These are phyloP conservation scores for Saguinus imperator DNA, from an alignment of 2,113 vertebrate species.

Conservation along the genomic window DNA sequence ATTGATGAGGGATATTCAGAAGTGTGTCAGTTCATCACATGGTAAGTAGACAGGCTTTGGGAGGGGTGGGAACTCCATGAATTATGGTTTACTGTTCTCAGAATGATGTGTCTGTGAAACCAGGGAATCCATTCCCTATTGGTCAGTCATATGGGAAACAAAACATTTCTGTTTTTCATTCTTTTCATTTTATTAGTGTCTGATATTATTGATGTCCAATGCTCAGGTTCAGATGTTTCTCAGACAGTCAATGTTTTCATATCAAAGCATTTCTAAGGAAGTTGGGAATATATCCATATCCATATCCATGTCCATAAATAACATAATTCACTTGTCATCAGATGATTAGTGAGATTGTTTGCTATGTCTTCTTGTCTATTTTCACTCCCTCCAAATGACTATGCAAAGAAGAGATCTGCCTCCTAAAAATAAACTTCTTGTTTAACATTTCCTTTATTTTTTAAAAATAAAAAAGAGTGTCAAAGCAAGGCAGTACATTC, in stretches of 20 bases:
- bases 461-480: not conserved
- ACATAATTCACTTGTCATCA: constrained; percentile 22
- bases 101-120: not conserved
- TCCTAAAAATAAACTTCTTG: not conserved
- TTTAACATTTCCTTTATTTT: constrained; percentile 3
- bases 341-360: constrained; percentile 43
- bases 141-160: not conserved
- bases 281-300: not conserved
- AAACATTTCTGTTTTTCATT: constrained; percentile 5
- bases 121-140: not conserved
- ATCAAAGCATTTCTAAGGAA: constrained; percentile 1
- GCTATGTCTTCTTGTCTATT: constrained; percentile 1
- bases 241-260: not conserved
- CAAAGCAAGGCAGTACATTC: not conserved
- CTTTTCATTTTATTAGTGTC: constrained; percentile 23
- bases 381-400: not conserved
- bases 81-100: not conserved
- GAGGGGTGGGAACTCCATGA: not conserved
- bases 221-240: constrained; percentile 14
- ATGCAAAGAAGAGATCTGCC: not conserved
- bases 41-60: not conserved
- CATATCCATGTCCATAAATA: not conserved
- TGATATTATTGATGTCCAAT: not conserved
- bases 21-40: not conserved
- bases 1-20: not conserved